Evolutionary conservation across 1,140 invertebrate genomes (phyloP), one percentile per base, ranked within the genome.

Genomic region (Drosophila ohnishii): DNA sequence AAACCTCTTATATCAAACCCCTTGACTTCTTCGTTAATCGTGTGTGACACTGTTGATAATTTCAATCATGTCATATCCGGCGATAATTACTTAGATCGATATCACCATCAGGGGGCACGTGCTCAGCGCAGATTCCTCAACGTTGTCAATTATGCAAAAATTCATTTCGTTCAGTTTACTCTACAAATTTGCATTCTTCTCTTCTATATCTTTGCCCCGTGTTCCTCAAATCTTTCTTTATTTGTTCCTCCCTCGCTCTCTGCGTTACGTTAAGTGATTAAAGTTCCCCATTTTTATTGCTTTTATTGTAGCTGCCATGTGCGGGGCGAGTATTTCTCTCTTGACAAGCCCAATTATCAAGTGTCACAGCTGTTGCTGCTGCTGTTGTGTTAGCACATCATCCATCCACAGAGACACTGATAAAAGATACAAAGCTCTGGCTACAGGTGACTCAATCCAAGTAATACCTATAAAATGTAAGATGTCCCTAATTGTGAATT

Each of bases 301-400:
- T 71, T 19, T 60, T 34, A n/a, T 39, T 56, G 37, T 39, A 28
- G n/a, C 30, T 45, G 63, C 22, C 63, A 53, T 65, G 47, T 55
- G 48, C 40, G 50, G 45, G 51, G 37, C 28, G 25, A 53, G 37
- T 80, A 51, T 74, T 62, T 69, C 73, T 66, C 61, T 84, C 64
- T 84, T 85, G 81, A 78, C 81, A 78, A 72, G 44, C 53, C 61
- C 74, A 85, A 85, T 85, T 85, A 86, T 78, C 82, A 78, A 78
- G 64, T 62, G 70, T 58, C 51, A 77, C 81, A 86, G 78, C 69
- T 85, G 81, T 73, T 75, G 57, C 56, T 42, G 77, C 63, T 74
- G 56, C 55, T 60, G 45, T 53, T 59, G 22, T 16, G 39, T 42
- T 48, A 59, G 55, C 65, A 67, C 64, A 48, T 65, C 42, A 48